Base-by-base conservation (phyloP, 2,113 vertebrate genomes). In the Oreotrochilus melanogaster region DNA sequence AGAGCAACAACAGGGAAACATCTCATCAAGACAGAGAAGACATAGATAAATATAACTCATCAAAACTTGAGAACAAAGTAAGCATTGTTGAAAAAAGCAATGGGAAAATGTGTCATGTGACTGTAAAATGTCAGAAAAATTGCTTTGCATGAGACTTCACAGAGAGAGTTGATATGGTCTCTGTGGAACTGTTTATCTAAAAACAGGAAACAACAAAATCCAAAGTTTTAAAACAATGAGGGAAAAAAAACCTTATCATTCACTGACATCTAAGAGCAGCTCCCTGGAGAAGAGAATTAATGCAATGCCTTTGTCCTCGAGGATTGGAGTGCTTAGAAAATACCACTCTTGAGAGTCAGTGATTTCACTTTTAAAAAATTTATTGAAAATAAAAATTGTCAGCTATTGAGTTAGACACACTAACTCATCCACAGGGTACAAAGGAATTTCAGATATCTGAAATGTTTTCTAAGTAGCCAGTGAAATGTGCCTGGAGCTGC, bases 61-160 rank as follows among this genome's bases (percentile, higher is more conserved):
- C 25, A 73, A 86, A 88, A 88, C 28, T 47, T 58, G 50, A 79
- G 90, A 89, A 79, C 28, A 69, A 79, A 94, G 25, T 67, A 72
- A 81, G 53, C 30, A 48, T 61, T 83, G 35, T 50, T 67, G 37
- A 37, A 92, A 84, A 86, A 85, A 37, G 50, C 12, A 73, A 47
- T 13, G 28, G 45, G 35, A 79, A 72, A 83, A 70, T 11, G 7
- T 54, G 45, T 19, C 85, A 13, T 21, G 14, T 47, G 33, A 47
- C 60, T 93, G n/a, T 16, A 78, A 96, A 88, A 91, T 31, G 25
- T 66, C 42, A 86, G 75, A 76, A 91, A 86, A 76, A 43, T 25
- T 69, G 13, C 15, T 88, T 42, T 70, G 42, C 28, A 28, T 76
- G 11, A 64, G 45, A n/a, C 31, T 48, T 30, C 23, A 83, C n/a